These are phyloP conservation scores for Muntiacus muntjak DNA, from an alignment of 2,113 vertebrate species.

Conservation along the genomic window DNA sequence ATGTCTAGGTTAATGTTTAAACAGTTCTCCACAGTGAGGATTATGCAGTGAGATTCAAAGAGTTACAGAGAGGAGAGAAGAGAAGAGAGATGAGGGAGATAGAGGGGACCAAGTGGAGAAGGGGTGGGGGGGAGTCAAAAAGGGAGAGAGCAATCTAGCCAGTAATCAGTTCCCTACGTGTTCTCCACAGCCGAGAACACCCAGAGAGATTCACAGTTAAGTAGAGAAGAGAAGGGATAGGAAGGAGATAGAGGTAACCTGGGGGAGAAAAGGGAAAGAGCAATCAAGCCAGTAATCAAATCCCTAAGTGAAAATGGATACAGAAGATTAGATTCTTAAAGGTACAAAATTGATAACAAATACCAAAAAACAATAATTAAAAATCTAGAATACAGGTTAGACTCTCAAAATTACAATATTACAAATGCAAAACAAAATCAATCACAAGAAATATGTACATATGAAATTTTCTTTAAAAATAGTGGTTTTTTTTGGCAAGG, in stretches of 20 bases:
- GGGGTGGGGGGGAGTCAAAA: neutral
- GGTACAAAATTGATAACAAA: neutral
- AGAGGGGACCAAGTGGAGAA: neutral
- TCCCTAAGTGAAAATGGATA: neutral
- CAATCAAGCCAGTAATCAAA: neutral
- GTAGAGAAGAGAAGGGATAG: neutral
- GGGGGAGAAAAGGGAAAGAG: neutral
- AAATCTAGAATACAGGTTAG: neutral
- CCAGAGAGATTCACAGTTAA: neutral
- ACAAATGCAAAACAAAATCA: neutral
- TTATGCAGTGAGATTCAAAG: neutral
- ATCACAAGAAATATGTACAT: neutral
- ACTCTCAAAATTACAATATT: neutral
- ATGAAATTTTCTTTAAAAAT: neutral
- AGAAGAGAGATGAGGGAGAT: neutral
- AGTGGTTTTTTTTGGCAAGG: accelerated
- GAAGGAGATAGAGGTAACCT: neutral
- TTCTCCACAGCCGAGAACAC: neutral
- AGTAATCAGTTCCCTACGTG: neutral
- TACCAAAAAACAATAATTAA: neutral
- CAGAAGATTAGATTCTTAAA: neutral
- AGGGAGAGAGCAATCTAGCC: neutral
- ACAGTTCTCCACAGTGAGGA: neutral
- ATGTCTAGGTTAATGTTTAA: neutral
- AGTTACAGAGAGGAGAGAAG: neutral